Base-by-base conservation (phyloP, 2,113 vertebrate genomes). In the Dendrocopos noguchii region DNA sequence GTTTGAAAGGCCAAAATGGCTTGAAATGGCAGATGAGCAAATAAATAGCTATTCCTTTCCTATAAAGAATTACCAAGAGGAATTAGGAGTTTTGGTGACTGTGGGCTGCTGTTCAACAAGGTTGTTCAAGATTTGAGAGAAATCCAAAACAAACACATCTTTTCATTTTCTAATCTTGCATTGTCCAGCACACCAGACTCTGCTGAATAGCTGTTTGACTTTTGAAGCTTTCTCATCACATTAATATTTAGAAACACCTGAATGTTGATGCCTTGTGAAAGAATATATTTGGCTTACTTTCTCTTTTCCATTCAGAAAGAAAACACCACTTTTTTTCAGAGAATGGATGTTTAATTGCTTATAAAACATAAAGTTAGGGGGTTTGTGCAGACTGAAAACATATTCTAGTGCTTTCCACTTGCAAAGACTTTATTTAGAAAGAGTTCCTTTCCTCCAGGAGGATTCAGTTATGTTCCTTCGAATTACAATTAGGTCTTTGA, bases 401-500 rank as follows among this genome's bases (percentile, higher is more conserved):
- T 21, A 36, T 86, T 77, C 53, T 34, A 61, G 36, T 31, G 39
- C 60, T 31, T 83, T 94, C 84, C 84, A n/a, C 76, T 91, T 87
- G 34, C 74, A 94, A 74, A 63, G 33, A 84, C 19, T 76, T 79
- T 81, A 42, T 83, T 82, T 74, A 63, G 84, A 91, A 75, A n/a
- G 16, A 56, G 77, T 87, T 83, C 64, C 53, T 46, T 46, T 94
- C 34, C 70, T 73, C 18, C 29, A 80, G 42, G 42, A 84, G 55
- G 46, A 15, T 78, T 79, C 59, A 66, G 56, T 88, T 88, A 34
- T 16, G 14, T 82, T 84, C 47, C 74, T 91, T 67, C 71, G 77
- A 93, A 91, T 75, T 87, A 66, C 55, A 95, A 22, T 78, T 91
- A 90, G 46, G 87, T 60, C 31, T 88, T 47, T 88, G 82, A 95